Evolutionary conservation across 2,113 vertebrate genomes (phyloP).

Genomic region (Perca flavescens): DNA sequence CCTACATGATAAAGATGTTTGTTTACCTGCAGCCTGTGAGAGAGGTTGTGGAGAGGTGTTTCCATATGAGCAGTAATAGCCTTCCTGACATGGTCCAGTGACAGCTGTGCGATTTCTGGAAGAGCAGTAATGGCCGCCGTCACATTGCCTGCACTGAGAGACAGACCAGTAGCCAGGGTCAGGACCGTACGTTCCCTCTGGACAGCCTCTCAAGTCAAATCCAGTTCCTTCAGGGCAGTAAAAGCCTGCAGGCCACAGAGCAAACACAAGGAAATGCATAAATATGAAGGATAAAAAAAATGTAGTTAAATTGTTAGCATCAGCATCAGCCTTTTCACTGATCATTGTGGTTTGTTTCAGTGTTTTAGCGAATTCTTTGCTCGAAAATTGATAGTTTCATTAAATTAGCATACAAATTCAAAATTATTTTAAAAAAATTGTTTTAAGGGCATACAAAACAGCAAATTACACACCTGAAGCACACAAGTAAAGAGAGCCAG

Average conservation of each 20-base stretch:
- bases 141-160: slow-evolving; percentile 85
- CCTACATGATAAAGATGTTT: neutral
- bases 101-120: slow-evolving; percentile 84
- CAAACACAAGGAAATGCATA: slow-evolving; percentile 22
- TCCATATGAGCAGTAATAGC: slow-evolving; percentile 88
- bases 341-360: neutral
- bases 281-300: neutral
- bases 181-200: slow-evolving; percentile 85
- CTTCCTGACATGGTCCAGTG: slow-evolving; percentile 85
- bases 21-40: slow-evolving; percentile 76
- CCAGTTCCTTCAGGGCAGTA: slow-evolving; percentile 88
- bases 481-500: slow-evolving; percentile 84
- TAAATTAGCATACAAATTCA: neutral
- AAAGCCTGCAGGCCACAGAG: slow-evolving; percentile 83
- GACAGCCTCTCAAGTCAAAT: slow-evolving; percentile 84
- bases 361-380: neutral
- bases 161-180: slow-evolving; percentile 76
- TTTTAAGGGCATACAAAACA: neutral
- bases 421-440: neutral
- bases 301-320: neutral
- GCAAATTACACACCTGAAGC: slow-evolving; percentile 85
- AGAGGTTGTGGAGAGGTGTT: slow-evolving; percentile 84
- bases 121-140: slow-evolving; percentile 87
- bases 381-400: neutral
- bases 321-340: neutral